Evolutionary conservation across 2,888 invertebrate species (phyloP), one percentile per base, ranked within the genome.

Genomic region (Mesorhabditis belari): DNA sequence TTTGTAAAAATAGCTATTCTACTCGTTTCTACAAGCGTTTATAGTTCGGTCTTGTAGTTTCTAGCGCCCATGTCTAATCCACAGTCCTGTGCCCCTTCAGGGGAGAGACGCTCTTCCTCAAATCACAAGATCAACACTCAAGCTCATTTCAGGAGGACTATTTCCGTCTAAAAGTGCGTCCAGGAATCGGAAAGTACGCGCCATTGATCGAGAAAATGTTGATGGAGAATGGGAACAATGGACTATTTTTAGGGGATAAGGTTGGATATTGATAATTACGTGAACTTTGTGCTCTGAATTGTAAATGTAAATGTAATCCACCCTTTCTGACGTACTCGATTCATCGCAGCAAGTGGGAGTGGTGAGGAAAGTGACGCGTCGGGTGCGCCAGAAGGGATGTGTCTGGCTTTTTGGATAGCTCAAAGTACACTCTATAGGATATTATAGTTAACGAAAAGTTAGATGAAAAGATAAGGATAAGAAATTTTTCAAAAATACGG

Each of bases 141-240:
- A 19, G 21, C 12, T 27, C 17, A 49, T 54, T 64, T 52, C 44
- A 70, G 68, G 56, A 60, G 6, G 62, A 44, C 6, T 68, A 63
- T 62, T 77, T 70, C 71, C 71, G 73, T 60, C 65, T 71, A 35
- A 63, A 72, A 23, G 74, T 76, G 17, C 65, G 70, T 19, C 69
- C 76, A 3, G 67, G 65, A n/a, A 52, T 77, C 49, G 75, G 74
- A 44, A 61, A 69, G 28, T 74, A 63, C 56, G 77, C 77, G 2
- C 73, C 73, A 49, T 27, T 72, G 12, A 60, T 76, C 19, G 77
- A 77, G 56, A 70, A 73, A 55, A 74, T 71, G 64, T 69, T 77
- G 6, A 61, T 77, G 25, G 73, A 74, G 49, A 73, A 75, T 54
- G 77, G 74, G 12, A 69, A 69, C 60, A 69, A 70, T 28, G 65